These are phyloP conservation scores for Proales similis DNA, from an alignment of 1,140 invertebrate genomes.

Conservation along the genomic window DNA sequence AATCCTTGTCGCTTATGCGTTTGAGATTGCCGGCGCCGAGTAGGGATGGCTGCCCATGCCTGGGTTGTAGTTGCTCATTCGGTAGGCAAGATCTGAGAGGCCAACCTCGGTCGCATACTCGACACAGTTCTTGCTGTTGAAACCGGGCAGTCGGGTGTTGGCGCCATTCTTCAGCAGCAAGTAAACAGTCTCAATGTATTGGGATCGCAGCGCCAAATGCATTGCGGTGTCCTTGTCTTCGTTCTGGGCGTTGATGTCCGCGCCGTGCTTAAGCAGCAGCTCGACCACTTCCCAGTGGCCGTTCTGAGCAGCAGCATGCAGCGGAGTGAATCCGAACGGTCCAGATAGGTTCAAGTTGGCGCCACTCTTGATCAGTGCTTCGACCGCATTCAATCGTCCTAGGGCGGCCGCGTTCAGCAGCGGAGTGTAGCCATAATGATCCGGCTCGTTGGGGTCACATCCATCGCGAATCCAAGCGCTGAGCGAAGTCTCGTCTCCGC, in stretches of 20 bases:
- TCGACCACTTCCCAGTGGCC: conserved; percentile 29
- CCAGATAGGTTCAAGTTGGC: conserved; percentile 33
- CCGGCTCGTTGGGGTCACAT: conserved; percentile 28
- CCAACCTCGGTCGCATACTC: conserved; percentile 18
- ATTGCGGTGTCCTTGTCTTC: conserved; percentile 30
- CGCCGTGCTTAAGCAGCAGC: conserved; percentile 12
- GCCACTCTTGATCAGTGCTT: conserved; percentile 13
- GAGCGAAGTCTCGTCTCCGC: conserved; percentile 5
- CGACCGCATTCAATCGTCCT: conserved; percentile 2
- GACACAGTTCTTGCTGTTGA: conserved; percentile 18
- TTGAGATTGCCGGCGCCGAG: conserved; percentile 28
- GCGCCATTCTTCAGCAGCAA: conserved; percentile 17
- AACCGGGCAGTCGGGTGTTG: conserved; percentile 2
- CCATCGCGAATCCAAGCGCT: conserved; percentile 37
- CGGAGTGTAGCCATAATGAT: conserved; percentile 36
- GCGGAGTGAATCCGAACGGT: conserved; percentile 26
- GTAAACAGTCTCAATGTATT: conserved; percentile 33
- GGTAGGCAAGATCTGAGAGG: conserved; percentile 7
- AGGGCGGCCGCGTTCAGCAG: conserved; percentile 21
- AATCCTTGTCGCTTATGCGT: conserved; percentile 12
- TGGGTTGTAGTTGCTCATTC: conserved; percentile 30
- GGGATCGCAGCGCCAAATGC: conserved; percentile 20
- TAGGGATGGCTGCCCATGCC: not conserved
- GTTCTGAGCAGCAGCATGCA: conserved; percentile 37
- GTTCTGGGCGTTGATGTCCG: conserved; percentile 18